Evolutionary conservation across 2,888 invertebrate species (phyloP).

Genomic region (Thecocarcelia acutangulata): DNA sequence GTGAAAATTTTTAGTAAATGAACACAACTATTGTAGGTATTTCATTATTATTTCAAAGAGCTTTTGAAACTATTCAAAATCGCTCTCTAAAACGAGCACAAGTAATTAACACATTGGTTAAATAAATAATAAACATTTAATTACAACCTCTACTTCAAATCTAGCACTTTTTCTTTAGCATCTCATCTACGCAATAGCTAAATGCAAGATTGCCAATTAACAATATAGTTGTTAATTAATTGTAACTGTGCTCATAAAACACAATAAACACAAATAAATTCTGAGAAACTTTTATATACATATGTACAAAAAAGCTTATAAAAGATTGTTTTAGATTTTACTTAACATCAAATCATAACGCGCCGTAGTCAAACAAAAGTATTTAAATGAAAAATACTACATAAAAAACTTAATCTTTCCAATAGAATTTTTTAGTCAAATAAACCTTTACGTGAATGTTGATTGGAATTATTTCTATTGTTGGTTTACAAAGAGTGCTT

Average conservation of each 20-base stretch:
- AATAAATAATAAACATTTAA: conserved; percentile 57
- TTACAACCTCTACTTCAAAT: conserved; percentile 46
- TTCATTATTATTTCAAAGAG: too few relatives aligned
- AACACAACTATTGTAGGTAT: too few relatives aligned
- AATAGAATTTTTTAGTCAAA: conserved; percentile 25
- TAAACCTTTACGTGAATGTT: background rate
- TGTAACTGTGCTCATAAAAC: conserved; percentile 30
- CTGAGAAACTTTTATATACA: conserved; percentile 26
- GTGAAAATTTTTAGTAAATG: too few relatives aligned
- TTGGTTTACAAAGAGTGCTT: too few relatives aligned
- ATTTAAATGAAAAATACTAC: conserved; percentile 24
- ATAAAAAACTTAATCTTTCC: background rate
- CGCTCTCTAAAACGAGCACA: conserved; percentile 75
- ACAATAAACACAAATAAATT: conserved; percentile 17
- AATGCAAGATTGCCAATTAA: conserved; percentile 61
- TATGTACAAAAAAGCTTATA: conserved; percentile 51
- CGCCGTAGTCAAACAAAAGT: conserved; percentile 18
- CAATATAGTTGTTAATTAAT: conserved; percentile 64
- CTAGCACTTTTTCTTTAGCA: conserved; percentile 43
- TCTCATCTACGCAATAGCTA: conserved; percentile 8
- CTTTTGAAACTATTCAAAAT: too few relatives aligned
- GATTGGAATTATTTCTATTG: too few relatives aligned
- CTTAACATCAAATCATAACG: conserved; percentile 38
- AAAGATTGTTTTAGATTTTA: conserved; percentile 51
- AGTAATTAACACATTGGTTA: conserved; percentile 78